These are phyloP conservation scores for Gobionotothen gibberifrons DNA, from an alignment of 2,797 vertebrate genomes.

Conservation along the genomic window DNA sequence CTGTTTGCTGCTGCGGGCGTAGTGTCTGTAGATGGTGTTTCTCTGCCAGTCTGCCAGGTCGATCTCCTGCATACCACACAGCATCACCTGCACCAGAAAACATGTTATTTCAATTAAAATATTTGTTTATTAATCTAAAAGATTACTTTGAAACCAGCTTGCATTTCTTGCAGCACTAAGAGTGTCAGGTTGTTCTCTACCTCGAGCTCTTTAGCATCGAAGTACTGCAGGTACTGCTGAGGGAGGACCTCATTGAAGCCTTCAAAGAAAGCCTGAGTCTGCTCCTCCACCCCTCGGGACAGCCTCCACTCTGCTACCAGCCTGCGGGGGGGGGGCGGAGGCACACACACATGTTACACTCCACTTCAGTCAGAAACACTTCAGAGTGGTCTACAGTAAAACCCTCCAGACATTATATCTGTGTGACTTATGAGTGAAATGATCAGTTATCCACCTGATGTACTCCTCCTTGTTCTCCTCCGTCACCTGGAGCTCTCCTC, in stretches of 20 bases:
- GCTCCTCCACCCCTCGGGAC: conserved; percentile 96
- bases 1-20: conserved; percentile 97
- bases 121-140: background rate
- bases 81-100: conserved; percentile 88
- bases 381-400: background rate
- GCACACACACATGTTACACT: conserved; percentile 72
- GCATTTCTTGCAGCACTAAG: background rate
- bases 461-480: conserved; percentile 99
- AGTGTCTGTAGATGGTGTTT: conserved; percentile 96
- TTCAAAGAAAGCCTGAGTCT: conserved; percentile 97
- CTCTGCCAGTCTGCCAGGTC: conserved; percentile 97
- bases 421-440: background rate
- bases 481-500: conserved; percentile 94
- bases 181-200: conserved; percentile 66
- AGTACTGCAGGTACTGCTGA: conserved; percentile 97
- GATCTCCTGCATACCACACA: conserved; percentile 99
- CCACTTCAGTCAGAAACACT: conserved; percentile 42
- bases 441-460: conserved; percentile 85
- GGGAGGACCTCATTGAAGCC: conserved; percentile 98
- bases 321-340: conserved; percentile 70
- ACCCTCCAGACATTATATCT: conserved; percentile 77
- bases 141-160: background rate
- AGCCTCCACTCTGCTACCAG: conserved; percentile 96
- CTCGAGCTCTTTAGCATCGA: conserved; percentile 98
- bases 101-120: rapidly evolving